Conservation (phyloP, 1,140 invertebrate species). For the Agrilus planipennis region DNA sequence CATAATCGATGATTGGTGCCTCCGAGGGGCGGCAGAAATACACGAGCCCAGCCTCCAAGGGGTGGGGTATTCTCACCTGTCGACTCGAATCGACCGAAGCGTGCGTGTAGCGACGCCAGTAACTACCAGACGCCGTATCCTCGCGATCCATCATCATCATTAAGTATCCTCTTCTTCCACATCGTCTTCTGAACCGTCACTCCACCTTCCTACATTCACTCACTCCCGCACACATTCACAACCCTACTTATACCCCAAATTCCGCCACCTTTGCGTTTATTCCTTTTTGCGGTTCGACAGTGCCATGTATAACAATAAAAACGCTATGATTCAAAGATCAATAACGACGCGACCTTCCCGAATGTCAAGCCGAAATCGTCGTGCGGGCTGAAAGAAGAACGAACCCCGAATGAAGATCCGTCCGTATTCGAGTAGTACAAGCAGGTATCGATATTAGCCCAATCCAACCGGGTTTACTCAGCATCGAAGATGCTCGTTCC, state of each 20-base stretch:
- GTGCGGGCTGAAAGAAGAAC: too few species aligned
- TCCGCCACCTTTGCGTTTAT: constrained; percentile 2
- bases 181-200: background rate
- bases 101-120: constrained; percentile 9
- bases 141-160: constrained; percentile 14
- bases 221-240: background rate
- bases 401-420: too few species aligned
- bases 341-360: too few species aligned
- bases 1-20: constrained; percentile 12
- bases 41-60: constrained; percentile 13
- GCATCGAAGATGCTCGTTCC: constrained; percentile 58
- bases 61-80: constrained; percentile 16
- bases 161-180: too few species aligned
- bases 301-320: too few species aligned
- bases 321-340: too few species aligned
- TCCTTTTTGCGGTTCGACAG: too few species aligned
- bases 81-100: background rate
- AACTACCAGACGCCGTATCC: constrained; percentile 5
- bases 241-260: constrained; percentile 4
- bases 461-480: too few species aligned
- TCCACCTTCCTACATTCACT: background rate
- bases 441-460: too few species aligned
- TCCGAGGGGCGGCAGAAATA: constrained; percentile 13
- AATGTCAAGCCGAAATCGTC: constrained; percentile 1
- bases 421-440: too few species aligned